Evolutionary conservation across 2,888 invertebrate genomes (phyloP), one percentile per base, ranked within the genome.

Genomic region (Nebria salina): DNA sequence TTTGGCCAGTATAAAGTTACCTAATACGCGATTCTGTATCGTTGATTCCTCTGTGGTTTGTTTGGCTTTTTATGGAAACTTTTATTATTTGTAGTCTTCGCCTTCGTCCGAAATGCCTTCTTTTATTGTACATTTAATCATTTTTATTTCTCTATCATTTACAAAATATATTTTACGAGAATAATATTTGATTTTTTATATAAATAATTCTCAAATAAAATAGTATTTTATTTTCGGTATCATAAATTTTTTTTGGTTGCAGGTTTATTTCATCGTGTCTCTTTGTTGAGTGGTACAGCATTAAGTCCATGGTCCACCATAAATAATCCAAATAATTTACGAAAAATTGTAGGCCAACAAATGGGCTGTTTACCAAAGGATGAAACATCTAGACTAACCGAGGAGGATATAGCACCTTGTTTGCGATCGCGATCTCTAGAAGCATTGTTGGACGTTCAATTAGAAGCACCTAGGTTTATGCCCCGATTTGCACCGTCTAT

Each of bases 201-300:
- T 20, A 20, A 20, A 20, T 20, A 20, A 20, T 20, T 20, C 20
- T 20, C 20, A 20, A 20, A 20, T 20, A 20, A 20, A 20, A 20
- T 20, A 20, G 20, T 20, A 20, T 20, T 20, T 20, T 20, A 20
- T 20, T 20, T 20, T 20, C 20, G 20, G 20, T 20, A 20, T 20
- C 20, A 20, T 1, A 20, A 20, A 34, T 34, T 34, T 1, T 34
- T 34, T 34, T 26, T 70, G 34, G 1, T 85, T 85, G 8, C 88
- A 95, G 95, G 94, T 83, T 89, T 96, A 81, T 93, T 95, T 86
- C 92, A 93, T 74, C 92, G 95, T 75, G 94, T 94, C 83, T 91
- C 95, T 75, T 90, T 96, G 84, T 91, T 95, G 84, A 95, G 95
- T 85, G 96, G 96, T 1, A 94, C 95, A 1, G 94, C 95, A 20